Evolutionary conservation across 92 coral and sea anemone species (phyloP).

Genomic region (Zoanthus sociatus): DNA sequence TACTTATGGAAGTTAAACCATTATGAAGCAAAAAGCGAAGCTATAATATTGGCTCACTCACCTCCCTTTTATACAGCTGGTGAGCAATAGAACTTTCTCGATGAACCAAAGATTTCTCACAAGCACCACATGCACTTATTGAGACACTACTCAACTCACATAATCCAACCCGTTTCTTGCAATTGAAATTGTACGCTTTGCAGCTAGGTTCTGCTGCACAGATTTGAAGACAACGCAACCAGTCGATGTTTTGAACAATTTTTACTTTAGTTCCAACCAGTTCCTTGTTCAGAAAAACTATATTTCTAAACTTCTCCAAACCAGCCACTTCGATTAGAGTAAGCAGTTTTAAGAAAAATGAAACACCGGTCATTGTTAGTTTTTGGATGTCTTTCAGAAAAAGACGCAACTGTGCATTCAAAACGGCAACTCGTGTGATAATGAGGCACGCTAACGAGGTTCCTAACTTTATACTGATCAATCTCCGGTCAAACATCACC

Average conservation of each 20-base stretch:
- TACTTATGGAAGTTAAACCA: too few species aligned
- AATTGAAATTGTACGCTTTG: constrained; percentile 16
- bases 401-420: too few species aligned
- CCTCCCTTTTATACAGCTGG: constrained; percentile 8
- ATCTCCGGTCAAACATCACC: too few species aligned
- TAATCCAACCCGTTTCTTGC: neutral
- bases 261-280: constrained; percentile 16
- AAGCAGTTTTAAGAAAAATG: neutral
- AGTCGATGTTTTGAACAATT: neutral
- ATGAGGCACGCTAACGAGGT: too few species aligned
- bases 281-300: neutral
- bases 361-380: neutral
- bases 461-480: too few species aligned
- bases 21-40: neutral
- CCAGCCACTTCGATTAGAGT: constrained; percentile 10
- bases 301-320: neutral
- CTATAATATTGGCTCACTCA: neutral
- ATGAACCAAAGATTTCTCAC: neutral
- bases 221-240: constrained; percentile 15
- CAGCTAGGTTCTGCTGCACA: constrained; percentile 18
- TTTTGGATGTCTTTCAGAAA: too few species aligned
- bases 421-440: too few species aligned
- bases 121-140: neutral
- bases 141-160: constrained; percentile 19
- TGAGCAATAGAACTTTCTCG: neutral